These are phyloP conservation scores for Lepidurus couesii DNA, from an alignment of 1,140 invertebrate species.

Conservation along the genomic window DNA sequence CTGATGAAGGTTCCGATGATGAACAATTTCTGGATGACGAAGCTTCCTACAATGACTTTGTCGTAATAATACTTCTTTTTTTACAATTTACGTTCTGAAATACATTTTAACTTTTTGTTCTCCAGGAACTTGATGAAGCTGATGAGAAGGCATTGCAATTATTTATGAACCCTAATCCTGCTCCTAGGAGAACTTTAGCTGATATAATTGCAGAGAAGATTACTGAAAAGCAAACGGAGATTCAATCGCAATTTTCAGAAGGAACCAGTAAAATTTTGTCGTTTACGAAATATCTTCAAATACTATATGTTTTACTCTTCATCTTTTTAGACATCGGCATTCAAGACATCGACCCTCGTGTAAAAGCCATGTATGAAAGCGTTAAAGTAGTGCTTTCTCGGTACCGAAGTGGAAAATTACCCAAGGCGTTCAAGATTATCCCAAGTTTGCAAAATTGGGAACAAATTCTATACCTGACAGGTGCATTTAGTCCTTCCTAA, in stretches of 20 bases:
- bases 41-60: slow-evolving; percentile 46
- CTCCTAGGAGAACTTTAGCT: slow-evolving; percentile 63
- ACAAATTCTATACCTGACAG: slow-evolving; percentile 80
- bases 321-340: slow-evolving; percentile 54
- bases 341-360: slow-evolving; percentile 68
- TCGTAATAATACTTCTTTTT: slow-evolving; percentile 3
- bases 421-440: slow-evolving; percentile 96
- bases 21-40: slow-evolving; percentile 30
- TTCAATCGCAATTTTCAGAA: slow-evolving; percentile 78
- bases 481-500: slow-evolving; percentile 39
- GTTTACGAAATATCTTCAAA: neutral
- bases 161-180: slow-evolving; percentile 70
- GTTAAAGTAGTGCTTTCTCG: slow-evolving; percentile 76
- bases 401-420: slow-evolving; percentile 92
- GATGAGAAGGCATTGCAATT: slow-evolving; percentile 79
- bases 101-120: slow-evolving; percentile 31
- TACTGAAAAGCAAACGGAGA: slow-evolving; percentile 84
- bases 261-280: slow-evolving; percentile 47
- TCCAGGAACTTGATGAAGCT: slow-evolving; percentile 68
- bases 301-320: slow-evolving; percentile 3
- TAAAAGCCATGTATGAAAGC: slow-evolving; percentile 77
- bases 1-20: slow-evolving; percentile 40
- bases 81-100: neutral
- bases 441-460: slow-evolving; percentile 94
- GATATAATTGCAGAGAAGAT: slow-evolving; percentile 91